Base-by-base conservation (phyloP, 35 echinoderm and acorn worm species). In the Ophiothrix spiculata region DNA sequence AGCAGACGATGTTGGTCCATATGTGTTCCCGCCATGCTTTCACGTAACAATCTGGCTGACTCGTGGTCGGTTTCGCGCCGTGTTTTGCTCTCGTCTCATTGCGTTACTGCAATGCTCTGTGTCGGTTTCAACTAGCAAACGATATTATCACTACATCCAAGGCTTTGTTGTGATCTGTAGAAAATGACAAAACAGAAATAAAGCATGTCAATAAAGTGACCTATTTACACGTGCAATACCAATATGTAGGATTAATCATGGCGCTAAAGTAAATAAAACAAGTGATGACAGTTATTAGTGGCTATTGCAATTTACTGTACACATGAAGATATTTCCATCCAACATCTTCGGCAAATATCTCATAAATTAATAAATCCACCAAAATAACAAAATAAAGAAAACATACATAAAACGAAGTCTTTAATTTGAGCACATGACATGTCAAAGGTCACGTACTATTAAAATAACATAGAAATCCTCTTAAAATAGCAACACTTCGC, bases 361-460 rank as follows among this genome's bases (percentile, higher is more conserved):
- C 19, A 49, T 19, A 49, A 19, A 10, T 49, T 49, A 49, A 19
- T 49, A 6, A 10, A 49, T 49, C 6, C 6, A 49, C 19, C 42
- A 10, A 49, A 6, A 19, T 6, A 10, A 6, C 19, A 49, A 10
- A 19, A 10, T 49, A 10, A 10, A 19, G 6, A 49, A 49, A 49
- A 49, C 19, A 49, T 49, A 49, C 19, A 10, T 49, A 6, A 49
- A 49, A 49, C 42, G 42, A 19, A 49, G 19, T 6, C 19, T 49
- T 49, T 69, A 15, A 69, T 69, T 69, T 69, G 16, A 69, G 3
- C 3, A 69, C 60, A 69, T 69, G 60, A 69, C 10, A 69, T 15
- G 60, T 69, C 60, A 69, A n/a, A 69, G 60, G 60, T 69, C 60
- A 69, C 42, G 60, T 69, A 12, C 60, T n/a, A n/a, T n/a, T n/a